A percentile compares a stretch with the other conserved stretches of the same genome.
Conservation (phyloP, 2,888 invertebrate genomes). For the Andrena minutula region DNA sequence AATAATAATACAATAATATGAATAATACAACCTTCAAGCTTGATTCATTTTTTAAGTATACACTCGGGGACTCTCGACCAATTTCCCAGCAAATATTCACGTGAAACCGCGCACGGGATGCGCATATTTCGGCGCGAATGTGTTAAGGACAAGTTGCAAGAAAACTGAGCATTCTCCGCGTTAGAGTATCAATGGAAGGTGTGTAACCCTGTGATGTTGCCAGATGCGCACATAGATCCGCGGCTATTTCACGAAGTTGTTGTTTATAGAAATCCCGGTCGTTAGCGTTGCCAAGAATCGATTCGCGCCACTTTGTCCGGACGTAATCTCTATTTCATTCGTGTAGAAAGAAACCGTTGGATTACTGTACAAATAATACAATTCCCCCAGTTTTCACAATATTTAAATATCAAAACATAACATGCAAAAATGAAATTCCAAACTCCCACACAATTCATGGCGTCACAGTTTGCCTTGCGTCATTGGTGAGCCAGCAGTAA, state of each 20-base stretch:
- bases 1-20: too few relatives aligned
- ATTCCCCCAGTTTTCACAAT: background rate
- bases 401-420: background rate
- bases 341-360: background rate
- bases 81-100: too few relatives aligned
- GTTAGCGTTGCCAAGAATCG: conserved; percentile 52
- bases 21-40: too few relatives aligned
- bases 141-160: background rate
- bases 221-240: conserved; percentile 29
- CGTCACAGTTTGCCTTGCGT: background rate
- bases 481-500: conserved; percentile 24
- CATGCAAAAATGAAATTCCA: background rate
- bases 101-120: too few relatives aligned
- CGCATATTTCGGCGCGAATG: background rate
- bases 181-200: conserved; percentile 15
- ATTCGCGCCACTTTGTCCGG: background rate
- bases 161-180: background rate
- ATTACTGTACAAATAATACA: background rate
- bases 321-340: background rate
- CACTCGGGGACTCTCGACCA: too few relatives aligned
- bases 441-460: background rate
- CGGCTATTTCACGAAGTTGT: conserved; percentile 34
- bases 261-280: conserved; percentile 38
- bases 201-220: conserved; percentile 25
- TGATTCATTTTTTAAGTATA: too few relatives aligned